Evolutionary conservation across 1,140 invertebrate genomes (phyloP).

Genomic region (Himalopsyche phryganea): DNA sequence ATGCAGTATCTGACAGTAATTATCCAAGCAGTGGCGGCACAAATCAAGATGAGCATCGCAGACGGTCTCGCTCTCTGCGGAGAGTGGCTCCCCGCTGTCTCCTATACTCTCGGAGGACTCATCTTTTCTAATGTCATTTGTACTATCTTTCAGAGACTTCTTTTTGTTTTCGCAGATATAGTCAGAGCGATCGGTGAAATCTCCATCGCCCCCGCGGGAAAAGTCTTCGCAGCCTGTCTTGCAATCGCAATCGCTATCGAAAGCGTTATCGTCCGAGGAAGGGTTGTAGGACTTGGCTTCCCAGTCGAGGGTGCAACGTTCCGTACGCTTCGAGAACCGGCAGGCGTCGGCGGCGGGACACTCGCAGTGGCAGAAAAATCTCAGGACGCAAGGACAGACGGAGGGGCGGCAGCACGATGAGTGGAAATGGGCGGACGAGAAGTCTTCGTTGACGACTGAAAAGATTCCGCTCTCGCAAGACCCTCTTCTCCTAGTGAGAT

Average conservation of each 20-base stretch:
- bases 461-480: slow-evolving; percentile 88
- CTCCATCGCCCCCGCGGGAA: slow-evolving; percentile 2
- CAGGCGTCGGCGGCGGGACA: slow-evolving; percentile 33
- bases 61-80: slow-evolving; percentile 2
- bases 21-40: slow-evolving; percentile 31
- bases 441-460: slow-evolving; percentile 76
- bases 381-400: slow-evolving; percentile 45
- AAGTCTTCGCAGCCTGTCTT: slow-evolving; percentile 9
- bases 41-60: background rate
- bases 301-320: background rate
- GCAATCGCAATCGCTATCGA: slow-evolving; percentile 27
- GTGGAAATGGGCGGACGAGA: slow-evolving; percentile 41
- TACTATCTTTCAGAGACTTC: background rate
- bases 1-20: slow-evolving; percentile 30
- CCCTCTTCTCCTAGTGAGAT: slow-evolving; percentile 63
- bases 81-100: background rate
- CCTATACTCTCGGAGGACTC: slow-evolving; percentile 5
- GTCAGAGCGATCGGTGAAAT: background rate
- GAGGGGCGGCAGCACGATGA: slow-evolving; percentile 38
- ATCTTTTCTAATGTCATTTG: background rate
- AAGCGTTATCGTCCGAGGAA: slow-evolving; percentile 6
- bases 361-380: slow-evolving; percentile 47
- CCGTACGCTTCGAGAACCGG: slow-evolving; percentile 22
- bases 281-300: too few species aligned
- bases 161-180: slow-evolving; percentile 9